Base-by-base conservation (phyloP, 2,113 vertebrate genomes). In the Odontesthes bonariensis region DNA sequence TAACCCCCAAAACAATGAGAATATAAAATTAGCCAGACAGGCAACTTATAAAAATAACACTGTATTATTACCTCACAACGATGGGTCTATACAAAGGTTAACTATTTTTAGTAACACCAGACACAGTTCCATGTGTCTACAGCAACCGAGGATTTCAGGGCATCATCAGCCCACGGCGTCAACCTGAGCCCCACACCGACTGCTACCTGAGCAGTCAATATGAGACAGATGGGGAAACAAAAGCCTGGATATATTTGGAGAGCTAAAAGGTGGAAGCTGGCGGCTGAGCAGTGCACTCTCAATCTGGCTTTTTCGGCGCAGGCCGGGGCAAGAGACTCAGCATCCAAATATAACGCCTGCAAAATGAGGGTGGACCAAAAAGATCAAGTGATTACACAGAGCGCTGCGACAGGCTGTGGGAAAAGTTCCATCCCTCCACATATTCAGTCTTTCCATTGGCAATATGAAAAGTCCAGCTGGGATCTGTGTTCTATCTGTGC, bases 261-360 rank as follows among this genome's bases (percentile, higher is more conserved):
- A 78, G 54, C 35, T 64, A 10, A 38, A 66, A 77, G 56, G 70
- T 79, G 60, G 63, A 79, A 61, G 71, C 75, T 86, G 83, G 77
- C 69, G 73, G 71, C 19, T 55, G 63, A 31, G 71, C 27, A 2
- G 54, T 12, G 68, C 74, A 71, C 61, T 80, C 47, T 69, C 65
- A 80, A 64, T 72, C 19, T 12, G 51, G 57, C 78, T 88, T 83
- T 77, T 53, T 75, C 74, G 51, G 70, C 12, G 40, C 16, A 10
- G 75, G 44, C 64, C 60, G 52, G 53, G 46, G 68, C 0, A 19
- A 75, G 62, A 73, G 73, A 32, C 33, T 75, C 62, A 31, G 67
- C 46, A 62, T 90, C 86, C 81, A 90, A 90, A 88, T 89, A 75
- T 86, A 93, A 94, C 85, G 93, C 89, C 87, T 89, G 88, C 82